phyloP scores from a whole-genome alignment of 2,888 invertebrate genomes.

The Diaphora mendica region DNA sequence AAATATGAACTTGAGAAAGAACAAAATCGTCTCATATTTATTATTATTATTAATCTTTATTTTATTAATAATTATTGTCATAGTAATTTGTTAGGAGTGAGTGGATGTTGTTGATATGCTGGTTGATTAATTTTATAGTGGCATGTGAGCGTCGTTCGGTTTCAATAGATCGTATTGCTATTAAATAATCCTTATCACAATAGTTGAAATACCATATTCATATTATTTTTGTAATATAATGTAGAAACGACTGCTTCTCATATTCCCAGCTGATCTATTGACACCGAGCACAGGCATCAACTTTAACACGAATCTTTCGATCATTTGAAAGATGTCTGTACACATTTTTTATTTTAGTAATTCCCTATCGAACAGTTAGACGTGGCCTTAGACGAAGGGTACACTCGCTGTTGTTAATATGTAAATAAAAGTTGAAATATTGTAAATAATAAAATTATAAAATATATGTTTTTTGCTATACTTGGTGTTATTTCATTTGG shows the following conservation, averaged over 20 bases:
- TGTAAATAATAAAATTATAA: slow-evolving; percentile 85
- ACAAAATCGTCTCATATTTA: slow-evolving; percentile 82
- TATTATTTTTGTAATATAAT: slow-evolving; percentile 64
- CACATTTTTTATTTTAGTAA: slow-evolving; percentile 69
- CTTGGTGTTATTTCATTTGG: slow-evolving; percentile 56
- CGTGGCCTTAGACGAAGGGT: slow-evolving; percentile 75
- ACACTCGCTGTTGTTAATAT: slow-evolving; percentile 85
- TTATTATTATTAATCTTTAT: slow-evolving; percentile 68
- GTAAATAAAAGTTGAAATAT: slow-evolving; percentile 86
- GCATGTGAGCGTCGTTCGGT: slow-evolving; percentile 61
- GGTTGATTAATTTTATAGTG: slow-evolving; percentile 76
- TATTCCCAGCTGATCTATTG: slow-evolving; percentile 40
- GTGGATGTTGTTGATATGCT: slow-evolving; percentile 73
- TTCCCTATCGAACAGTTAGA: slow-evolving; percentile 75
- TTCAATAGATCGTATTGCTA: slow-evolving; percentile 56
- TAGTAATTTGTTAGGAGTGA: slow-evolving; percentile 70
- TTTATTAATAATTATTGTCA: slow-evolving; percentile 57
- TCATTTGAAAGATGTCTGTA: slow-evolving; percentile 54
- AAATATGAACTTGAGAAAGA: slow-evolving; percentile 76
- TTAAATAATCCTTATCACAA: slow-evolving; percentile 54
- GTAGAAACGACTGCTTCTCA: slow-evolving; percentile 55
- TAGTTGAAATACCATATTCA: slow-evolving; percentile 63
- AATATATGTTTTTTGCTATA: slow-evolving; percentile 86
- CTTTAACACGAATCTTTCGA: slow-evolving; percentile 51
- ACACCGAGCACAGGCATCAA: slow-evolving; percentile 50